Percentiles rank a stretch among this genome's conserved stretches.
These are phyloP conservation scores for Lucilia sericata DNA, from an alignment of 1,140 invertebrate genomes.

Conservation along the genomic window DNA sequence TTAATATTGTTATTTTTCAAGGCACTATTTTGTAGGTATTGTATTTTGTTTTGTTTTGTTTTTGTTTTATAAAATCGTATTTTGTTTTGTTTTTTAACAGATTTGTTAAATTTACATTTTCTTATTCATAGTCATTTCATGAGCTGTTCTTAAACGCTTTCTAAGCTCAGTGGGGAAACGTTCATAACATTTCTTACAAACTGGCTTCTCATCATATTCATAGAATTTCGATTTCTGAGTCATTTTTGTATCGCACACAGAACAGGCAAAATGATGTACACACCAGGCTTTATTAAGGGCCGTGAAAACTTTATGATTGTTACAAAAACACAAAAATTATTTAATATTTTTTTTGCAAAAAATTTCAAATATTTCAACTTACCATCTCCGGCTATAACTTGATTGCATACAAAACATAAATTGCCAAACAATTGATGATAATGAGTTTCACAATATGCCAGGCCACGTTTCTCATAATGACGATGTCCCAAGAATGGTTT, in stretches of 20 bases:
- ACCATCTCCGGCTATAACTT: slow-evolving; percentile 98
- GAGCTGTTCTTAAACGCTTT: slow-evolving; percentile 84
- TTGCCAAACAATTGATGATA: slow-evolving; percentile 99
- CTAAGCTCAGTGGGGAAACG: slow-evolving; percentile 95
- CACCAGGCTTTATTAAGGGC: slow-evolving; percentile 99
- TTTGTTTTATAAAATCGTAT: slow-evolving; percentile 14
- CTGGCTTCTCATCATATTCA: slow-evolving; percentile 97
- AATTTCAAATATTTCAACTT: slow-evolving; percentile 62
- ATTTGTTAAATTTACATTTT: slow-evolving; percentile 51
- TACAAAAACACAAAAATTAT: slow-evolving; percentile 52
- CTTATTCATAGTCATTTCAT: slow-evolving; percentile 75
- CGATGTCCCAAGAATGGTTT: slow-evolving; percentile 99
- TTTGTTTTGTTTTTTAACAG: background rate
- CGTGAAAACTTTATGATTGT: slow-evolving; percentile 86
- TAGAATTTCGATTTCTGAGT: slow-evolving; percentile 99
- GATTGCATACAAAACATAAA: slow-evolving; percentile 98
- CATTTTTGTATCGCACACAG: slow-evolving; percentile 97
- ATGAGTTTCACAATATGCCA: slow-evolving; percentile 99
- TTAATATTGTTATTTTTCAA: slow-evolving; percentile 8
- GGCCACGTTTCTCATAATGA: slow-evolving; percentile 98
- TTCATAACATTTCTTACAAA: slow-evolving; percentile 99
- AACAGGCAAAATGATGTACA: slow-evolving; percentile 98
- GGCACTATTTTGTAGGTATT: slow-evolving; percentile 9
- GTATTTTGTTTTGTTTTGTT: background rate
- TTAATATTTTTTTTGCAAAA: background rate